phyloP scores from a whole-genome alignment of 2,113 vertebrate genomes.

The Nycticorax nycticorax region DNA sequence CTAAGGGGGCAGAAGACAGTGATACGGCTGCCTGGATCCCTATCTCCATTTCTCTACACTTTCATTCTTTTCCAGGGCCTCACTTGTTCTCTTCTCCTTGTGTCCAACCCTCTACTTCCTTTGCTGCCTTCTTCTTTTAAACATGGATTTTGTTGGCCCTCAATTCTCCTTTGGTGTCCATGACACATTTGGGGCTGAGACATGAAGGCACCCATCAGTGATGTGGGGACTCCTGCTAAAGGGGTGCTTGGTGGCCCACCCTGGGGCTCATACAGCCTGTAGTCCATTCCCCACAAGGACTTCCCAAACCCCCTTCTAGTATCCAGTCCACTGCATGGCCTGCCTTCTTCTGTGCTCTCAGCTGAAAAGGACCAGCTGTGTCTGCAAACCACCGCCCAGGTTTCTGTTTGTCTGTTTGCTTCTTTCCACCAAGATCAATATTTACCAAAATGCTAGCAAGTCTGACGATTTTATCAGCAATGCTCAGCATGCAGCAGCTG shows the following conservation, averaged over 20 bases:
- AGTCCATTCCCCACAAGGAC: background rate
- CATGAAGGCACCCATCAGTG: background rate
- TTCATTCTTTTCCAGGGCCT: background rate
- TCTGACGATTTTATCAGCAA: background rate
- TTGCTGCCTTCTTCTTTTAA: background rate
- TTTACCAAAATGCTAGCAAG: background rate
- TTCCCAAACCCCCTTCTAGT: background rate
- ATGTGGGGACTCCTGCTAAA: background rate
- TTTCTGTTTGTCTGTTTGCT: background rate
- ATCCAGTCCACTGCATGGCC: background rate
- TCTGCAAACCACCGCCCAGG: background rate
- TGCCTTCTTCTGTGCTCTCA: background rate
- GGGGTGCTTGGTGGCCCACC: background rate
- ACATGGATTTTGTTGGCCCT: fast-evolving
- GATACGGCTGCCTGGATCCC: background rate
- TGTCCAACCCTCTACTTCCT: background rate
- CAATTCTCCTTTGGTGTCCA: background rate
- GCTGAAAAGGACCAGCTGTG: background rate
- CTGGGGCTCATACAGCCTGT: background rate
- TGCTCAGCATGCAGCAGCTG: background rate
- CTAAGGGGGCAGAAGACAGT: background rate
- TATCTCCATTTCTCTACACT: background rate
- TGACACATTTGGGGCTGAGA: background rate
- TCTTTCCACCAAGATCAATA: background rate
- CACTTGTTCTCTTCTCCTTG: background rate